Evolutionary conservation across 37 sponge, comb jelly and placozoan genomes (phyloP).

Genomic region (Beroe forskalii): DNA sequence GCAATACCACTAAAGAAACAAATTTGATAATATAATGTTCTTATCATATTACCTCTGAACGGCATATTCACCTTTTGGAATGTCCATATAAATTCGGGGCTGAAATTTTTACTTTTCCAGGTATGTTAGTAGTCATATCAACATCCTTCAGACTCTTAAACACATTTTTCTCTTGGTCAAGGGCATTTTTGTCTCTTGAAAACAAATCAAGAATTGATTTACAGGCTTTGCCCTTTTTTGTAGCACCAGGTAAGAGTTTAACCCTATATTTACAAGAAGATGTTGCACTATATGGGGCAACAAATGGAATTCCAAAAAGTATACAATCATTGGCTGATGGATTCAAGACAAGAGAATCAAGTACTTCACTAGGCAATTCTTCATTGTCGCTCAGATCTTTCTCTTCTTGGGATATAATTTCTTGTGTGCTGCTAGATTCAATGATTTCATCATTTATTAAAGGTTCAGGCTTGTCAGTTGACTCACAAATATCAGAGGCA

Average conservation of each 20-base stretch:
- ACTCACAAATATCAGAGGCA: neutral
- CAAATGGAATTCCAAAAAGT: constrained; percentile 88
- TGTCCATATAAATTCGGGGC: constrained; percentile 63
- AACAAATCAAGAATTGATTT: constrained; percentile 80
- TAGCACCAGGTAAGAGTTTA: constrained; percentile 40
- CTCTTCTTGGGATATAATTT: neutral
- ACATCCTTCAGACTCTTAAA: constrained; percentile 86
- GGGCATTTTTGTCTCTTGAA: constrained; percentile 73
- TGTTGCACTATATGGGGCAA: constrained; percentile 90
- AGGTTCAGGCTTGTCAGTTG: neutral
- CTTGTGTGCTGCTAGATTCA: neutral
- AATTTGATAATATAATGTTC: no score
- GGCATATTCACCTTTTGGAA: constrained; percentile 5
- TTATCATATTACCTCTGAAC: no score
- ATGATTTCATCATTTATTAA: neutral
- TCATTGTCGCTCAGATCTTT: constrained; percentile 6
- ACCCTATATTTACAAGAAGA: constrained; percentile 82
- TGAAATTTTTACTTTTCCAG: constrained; percentile 57
- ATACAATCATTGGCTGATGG: constrained; percentile 70
- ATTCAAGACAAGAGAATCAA: constrained; percentile 33
- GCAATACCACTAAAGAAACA: no score
- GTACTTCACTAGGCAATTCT: neutral
- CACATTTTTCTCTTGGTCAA: constrained; percentile 81
- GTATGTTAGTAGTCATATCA: constrained; percentile 57
- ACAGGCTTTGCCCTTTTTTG: constrained; percentile 60